Percentiles rank a stretch among this genome's conserved stretches.
Evolutionary conservation across 2,797 vertebrate genomes (phyloP).

Genomic region (Hippocampus kuda): DNA sequence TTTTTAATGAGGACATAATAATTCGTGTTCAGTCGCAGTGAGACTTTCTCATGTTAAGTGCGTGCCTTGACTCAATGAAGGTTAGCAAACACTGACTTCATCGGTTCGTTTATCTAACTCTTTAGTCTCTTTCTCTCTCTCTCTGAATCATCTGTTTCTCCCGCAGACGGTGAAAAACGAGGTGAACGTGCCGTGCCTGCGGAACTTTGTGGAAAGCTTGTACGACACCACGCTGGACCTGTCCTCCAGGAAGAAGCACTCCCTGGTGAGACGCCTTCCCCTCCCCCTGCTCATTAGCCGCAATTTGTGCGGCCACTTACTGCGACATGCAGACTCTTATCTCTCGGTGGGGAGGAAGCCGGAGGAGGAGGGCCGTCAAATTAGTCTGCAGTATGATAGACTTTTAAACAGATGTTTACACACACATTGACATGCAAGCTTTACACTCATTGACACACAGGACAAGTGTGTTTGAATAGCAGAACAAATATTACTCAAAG

Average conservation of each 20-base stretch:
- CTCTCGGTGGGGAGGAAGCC: constrained; percentile 22
- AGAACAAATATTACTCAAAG: background rate
- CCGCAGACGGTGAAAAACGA: constrained; percentile 94
- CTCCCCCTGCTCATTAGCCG: constrained; percentile 42
- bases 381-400: background rate
- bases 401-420: background rate
- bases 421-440: background rate
- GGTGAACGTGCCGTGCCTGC: constrained; percentile 95
- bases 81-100: background rate
- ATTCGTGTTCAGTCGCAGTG: too few species aligned
- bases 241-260: constrained; percentile 96
- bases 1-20: background rate
- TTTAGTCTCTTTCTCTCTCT: background rate
- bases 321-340: constrained; percentile 41
- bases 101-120: background rate
- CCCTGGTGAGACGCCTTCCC: constrained; percentile 73
- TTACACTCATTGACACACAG: background rate
- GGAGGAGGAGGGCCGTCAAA: background rate
- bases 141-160: background rate
- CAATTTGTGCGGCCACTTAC: constrained; percentile 39
- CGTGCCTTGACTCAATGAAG: background rate
- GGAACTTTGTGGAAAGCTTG: constrained; percentile 96
- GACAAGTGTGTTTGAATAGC: background rate
- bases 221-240: constrained; percentile 95
- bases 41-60: background rate